Conservation (phyloP, 2,113 vertebrate genomes). For the Spermophilus dauricus region DNA sequence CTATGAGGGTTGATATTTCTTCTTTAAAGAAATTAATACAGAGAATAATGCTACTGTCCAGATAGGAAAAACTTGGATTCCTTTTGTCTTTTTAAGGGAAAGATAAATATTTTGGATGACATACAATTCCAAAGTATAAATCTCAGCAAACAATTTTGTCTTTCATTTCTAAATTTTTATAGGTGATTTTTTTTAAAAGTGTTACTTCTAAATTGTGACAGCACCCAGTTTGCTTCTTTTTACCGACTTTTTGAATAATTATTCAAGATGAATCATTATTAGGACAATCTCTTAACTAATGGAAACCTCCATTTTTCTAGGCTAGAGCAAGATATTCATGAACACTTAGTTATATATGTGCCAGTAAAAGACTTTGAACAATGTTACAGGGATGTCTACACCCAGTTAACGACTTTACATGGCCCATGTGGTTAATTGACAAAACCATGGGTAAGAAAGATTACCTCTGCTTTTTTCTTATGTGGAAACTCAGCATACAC, state of each 20-base stretch:
- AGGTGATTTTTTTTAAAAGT: not conserved
- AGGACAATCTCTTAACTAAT: not conserved
- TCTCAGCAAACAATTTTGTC: constrained; percentile 1
- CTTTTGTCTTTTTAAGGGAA: constrained; percentile 41
- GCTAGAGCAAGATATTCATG: not conserved
- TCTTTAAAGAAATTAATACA: not conserved
- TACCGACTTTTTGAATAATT: not conserved
- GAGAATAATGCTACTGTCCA: not conserved
- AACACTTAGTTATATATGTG: not conserved
- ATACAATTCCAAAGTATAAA: not conserved
- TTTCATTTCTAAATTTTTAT: not conserved
- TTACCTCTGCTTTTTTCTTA: not conserved
- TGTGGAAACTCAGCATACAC: not conserved
- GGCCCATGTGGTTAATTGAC: not conserved
- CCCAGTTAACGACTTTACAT: not conserved
- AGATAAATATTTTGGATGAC: not conserved
- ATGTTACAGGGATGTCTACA: not conserved
- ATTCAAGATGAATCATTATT: constrained; percentile 16
- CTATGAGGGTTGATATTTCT: not conserved
- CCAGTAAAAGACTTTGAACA: not conserved
- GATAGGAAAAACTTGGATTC: not conserved
- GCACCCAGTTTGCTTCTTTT: not conserved
- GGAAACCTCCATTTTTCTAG: not conserved
- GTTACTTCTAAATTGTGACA: not conserved
- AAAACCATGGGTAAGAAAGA: not conserved